Evolutionary conservation across 2,888 invertebrate genomes (phyloP).

Genomic region (Sarcophaga variegata): DNA sequence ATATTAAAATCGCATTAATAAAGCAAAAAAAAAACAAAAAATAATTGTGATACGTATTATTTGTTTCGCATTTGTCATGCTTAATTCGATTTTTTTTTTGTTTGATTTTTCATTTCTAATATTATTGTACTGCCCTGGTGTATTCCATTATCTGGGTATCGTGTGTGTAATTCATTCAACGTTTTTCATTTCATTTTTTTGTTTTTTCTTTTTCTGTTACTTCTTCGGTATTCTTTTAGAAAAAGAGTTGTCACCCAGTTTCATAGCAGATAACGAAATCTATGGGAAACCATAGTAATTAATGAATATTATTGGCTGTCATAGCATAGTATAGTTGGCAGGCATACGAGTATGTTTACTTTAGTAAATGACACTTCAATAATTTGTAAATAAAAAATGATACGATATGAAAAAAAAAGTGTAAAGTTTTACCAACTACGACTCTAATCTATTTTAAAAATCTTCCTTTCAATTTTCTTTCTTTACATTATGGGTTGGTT

Average conservation of each 20-base stretch:
- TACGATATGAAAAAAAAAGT: too few species aligned
- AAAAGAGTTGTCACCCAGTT: constrained; percentile 57
- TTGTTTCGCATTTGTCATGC: constrained; percentile 57
- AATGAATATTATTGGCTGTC: constrained; percentile 26
- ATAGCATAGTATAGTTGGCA: not conserved
- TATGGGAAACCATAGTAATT: constrained; percentile 65
- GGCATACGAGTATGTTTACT: not conserved
- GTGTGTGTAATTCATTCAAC: constrained; percentile 24
- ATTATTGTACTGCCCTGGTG: not conserved
- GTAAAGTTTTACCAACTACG: too few species aligned
- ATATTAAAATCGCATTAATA: constrained; percentile 20
- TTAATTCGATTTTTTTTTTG: constrained; percentile 18
- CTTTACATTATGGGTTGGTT: not conserved
- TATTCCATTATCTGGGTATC: constrained; percentile 39
- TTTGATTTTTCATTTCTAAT: not conserved
- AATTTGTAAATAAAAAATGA: too few species aligned
- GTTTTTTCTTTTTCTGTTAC: not conserved
- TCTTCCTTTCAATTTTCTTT: not conserved
- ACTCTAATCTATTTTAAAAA: not conserved
- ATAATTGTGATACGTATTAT: constrained; percentile 44
- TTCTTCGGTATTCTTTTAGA: constrained; percentile 6
- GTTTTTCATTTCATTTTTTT: not conserved
- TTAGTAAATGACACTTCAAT: too few species aligned
- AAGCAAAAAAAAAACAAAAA: not conserved
- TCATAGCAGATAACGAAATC: constrained; percentile 55